Base-by-base conservation (phyloP, 2,113 vertebrate species). In the Cinclus mexicanus region DNA sequence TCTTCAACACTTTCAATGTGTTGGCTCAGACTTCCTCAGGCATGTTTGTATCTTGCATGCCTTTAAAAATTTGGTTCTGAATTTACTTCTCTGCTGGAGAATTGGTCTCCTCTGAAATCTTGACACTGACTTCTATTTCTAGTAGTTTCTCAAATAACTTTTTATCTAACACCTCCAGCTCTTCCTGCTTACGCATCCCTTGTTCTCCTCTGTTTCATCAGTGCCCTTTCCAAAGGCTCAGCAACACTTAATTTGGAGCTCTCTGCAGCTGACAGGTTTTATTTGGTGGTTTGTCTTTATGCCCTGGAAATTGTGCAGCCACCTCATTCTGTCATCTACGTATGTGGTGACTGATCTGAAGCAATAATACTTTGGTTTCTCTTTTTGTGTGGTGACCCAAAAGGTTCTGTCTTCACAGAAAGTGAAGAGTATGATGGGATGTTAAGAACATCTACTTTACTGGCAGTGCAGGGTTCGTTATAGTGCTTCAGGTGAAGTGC, bases 1-100 rank as follows among this genome's bases (percentile, higher is more conserved):
- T 41, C 5, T 25, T 70, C 35, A 76, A 0, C 11, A 11, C 39
- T 39, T 20, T 24, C 3, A 7, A 0, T 46, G 22, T 35, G 42
- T 50, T 82, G 49, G 29, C 31, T 85, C 61, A n/a, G 49, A 4
- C 25, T 64, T 85, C 44, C 65, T 71, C 67, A 22, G 33, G 12
- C 56, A 2, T 24, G 59, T 18, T 60, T 87, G 47, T 24, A 6
- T 57, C 69, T 74, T 70, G 9, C 15, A 55, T 33, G 20, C 13
- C 41, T 77, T 61, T 35, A 35, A 78, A 83, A 55, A 6, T 20
- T 2, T 17, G 9, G 3, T 71, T 88, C 50, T 69, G 50, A 77
- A 41, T 72, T 69, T 69, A 37, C 25, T 64, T 78, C 64, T 20
- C 26, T 88, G 6, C 39, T 79, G 56, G 41, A 77, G 31, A 63